Evolutionary conservation across 2,888 invertebrate species (phyloP), one percentile per base, ranked within the genome.

Genomic region (Lepidocyrtoides sp.): DNA sequence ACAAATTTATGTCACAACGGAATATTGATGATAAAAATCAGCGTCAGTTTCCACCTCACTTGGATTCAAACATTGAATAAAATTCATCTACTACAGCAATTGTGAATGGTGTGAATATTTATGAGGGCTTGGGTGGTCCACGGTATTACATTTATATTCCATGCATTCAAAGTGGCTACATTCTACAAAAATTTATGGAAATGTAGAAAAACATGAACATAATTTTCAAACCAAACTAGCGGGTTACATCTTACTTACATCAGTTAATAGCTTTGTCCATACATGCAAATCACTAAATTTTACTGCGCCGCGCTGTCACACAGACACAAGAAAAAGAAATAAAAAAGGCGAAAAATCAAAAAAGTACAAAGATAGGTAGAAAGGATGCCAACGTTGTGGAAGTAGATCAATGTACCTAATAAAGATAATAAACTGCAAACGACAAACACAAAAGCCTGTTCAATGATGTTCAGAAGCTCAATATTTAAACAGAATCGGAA

Each of bases 401-500:
- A n/a, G n/a, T n/a, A n/a, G n/a, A n/a, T n/a, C n/a, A n/a, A n/a
- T n/a, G n/a, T n/a, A n/a, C n/a, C n/a, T n/a, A n/a, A n/a, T n/a
- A n/a, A 66, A 12, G 14, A 66, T 66, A 29, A 17, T 14, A 41
- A 36, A 8, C 41, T 20, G 2, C 2, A 69, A 7, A 14, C 29
- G 12, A 66, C 8, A 48, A 14, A 12, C n/a, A 66, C 29, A 32
- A 29, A 0, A 1, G 10, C 32, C 1, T 51, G 3, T 4, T 41
- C 17, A 69, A 41, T 8, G 32, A 32, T 69, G 69, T 41, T 72
- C 23, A 20, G 41, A 72, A 72, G 44, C 44, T 44, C 72, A 72
- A 72, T 44, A 72, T 72, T 72, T 72, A 72, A 72, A 72, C 44
- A 72, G 41, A n/a, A n/a, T n/a, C 32, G 14, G 66, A 69, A 36